These are phyloP conservation scores for Sardinella longiceps DNA, from an alignment of 2,797 vertebrate genomes.

Conservation along the genomic window DNA sequence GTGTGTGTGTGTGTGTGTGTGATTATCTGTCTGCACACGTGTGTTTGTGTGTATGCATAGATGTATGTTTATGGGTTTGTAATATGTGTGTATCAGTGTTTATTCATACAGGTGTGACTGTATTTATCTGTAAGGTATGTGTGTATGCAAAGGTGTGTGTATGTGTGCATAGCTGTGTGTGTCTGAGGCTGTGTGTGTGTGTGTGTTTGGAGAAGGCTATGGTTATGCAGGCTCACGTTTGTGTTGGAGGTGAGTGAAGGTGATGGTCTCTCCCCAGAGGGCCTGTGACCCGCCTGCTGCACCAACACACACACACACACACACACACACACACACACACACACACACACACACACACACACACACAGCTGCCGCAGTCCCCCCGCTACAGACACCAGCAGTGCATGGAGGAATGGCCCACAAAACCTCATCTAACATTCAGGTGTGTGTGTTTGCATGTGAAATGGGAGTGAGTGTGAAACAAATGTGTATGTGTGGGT, in stretches of 20 bases:
- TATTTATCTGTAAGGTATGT: not conserved
- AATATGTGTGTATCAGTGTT: not conserved
- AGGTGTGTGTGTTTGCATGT: not conserved
- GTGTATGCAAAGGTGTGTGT: not conserved
- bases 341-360: no score
- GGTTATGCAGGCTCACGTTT: not conserved
- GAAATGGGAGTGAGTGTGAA: no score
- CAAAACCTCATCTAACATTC: not conserved
- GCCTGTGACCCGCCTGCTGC: not conserved
- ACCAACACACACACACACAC: no score
- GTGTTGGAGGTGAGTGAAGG: conserved; percentile 5
- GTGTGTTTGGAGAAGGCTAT: not conserved
- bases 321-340: no score
- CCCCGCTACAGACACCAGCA: not conserved
- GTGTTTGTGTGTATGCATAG: not conserved
- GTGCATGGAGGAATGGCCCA: not conserved
- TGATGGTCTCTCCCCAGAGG: not conserved
- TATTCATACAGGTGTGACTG: not conserved
- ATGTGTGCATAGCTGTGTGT: not conserved
- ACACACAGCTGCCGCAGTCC: not conserved
- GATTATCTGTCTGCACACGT: not conserved
- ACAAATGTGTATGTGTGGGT: not conserved
- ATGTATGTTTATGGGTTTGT: not conserved
- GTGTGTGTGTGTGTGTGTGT: not conserved
- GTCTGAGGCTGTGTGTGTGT: not conserved